A percentile compares a stretch with the other conserved stretches of the same genome.
These are phyloP conservation scores for Denticeps clupeoides DNA, from an alignment of 2,797 vertebrate species.

Conservation along the genomic window DNA sequence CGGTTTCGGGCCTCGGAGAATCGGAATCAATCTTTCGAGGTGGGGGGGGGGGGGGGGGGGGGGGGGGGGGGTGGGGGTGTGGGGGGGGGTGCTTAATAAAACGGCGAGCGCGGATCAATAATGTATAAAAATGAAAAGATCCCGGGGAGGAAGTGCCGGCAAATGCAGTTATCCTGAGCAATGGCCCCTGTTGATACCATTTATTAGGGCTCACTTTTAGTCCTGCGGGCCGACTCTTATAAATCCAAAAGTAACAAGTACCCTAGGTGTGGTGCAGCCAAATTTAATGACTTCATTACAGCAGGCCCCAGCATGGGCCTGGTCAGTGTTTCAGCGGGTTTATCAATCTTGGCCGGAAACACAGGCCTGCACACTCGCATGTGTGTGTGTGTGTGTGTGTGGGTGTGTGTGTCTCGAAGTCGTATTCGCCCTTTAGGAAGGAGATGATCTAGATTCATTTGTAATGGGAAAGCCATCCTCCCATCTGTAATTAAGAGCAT, in stretches of 20 bases:
- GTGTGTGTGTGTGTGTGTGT: too few species aligned
- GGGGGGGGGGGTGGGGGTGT: conserved; percentile 19
- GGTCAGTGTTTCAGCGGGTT: conserved; percentile 53
- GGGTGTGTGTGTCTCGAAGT: conserved; percentile 47
- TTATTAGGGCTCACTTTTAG: conserved; percentile 33
- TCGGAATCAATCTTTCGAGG: too few species aligned
- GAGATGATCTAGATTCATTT: conserved; percentile 33
- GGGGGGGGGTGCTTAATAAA: conserved; percentile 53
- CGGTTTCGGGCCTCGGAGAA: too few species aligned
- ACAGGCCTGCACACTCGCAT: conserved; percentile 27
- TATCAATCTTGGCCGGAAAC: conserved; percentile 65
- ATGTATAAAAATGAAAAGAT: conserved; percentile 59
- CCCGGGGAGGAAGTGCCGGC: conserved; percentile 50
- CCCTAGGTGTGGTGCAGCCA: conserved; percentile 31
- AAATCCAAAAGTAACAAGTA: conserved; percentile 38
- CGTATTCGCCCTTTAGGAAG: conserved; percentile 56
- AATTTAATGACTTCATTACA: conserved; percentile 55
- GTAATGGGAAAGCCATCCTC: conserved; percentile 37
- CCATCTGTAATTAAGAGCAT: conserved; percentile 74
- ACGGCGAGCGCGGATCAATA: conserved; percentile 31
- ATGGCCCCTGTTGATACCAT: conserved; percentile 37
- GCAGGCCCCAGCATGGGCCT: conserved; percentile 43
- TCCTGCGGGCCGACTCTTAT: conserved; percentile 34
- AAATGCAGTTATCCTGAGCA: conserved; percentile 52
- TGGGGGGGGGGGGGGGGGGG: conserved; percentile 1